Percentiles rank a stretch among this genome's conserved stretches.
Evolutionary conservation across 2,113 vertebrate genomes (phyloP).

Genomic region (Bos taurus): DNA sequence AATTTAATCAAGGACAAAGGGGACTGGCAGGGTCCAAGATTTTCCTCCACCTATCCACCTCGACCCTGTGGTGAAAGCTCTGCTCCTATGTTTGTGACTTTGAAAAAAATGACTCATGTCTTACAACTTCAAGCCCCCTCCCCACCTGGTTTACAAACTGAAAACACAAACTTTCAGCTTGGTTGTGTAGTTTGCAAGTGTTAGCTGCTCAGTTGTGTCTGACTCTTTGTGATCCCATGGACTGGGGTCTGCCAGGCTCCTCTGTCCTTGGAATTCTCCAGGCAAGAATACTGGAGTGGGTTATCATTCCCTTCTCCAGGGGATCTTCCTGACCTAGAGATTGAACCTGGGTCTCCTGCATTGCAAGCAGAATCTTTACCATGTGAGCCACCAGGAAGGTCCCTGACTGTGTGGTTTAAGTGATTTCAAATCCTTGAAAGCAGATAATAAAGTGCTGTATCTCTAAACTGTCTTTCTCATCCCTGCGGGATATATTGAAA

Average conservation of each 20-base stretch:
- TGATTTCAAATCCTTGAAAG: background rate
- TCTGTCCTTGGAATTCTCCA: background rate
- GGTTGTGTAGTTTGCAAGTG: background rate
- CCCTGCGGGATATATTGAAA: background rate
- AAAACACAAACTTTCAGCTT: background rate
- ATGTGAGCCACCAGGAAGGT: background rate
- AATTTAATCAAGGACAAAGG: background rate
- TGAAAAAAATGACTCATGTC: background rate
- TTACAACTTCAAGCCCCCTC: background rate
- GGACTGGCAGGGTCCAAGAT: background rate
- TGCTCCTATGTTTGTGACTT: background rate
- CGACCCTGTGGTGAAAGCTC: background rate
- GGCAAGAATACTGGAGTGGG: background rate
- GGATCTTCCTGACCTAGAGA: background rate
- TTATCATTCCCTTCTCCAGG: background rate
- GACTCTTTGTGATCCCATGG: background rate
- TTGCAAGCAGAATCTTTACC: background rate
- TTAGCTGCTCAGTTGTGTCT: background rate
- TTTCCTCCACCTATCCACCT: too few species aligned
- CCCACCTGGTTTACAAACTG: background rate
- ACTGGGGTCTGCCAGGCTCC: background rate
- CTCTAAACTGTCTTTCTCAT: background rate
- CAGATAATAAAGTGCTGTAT: background rate
- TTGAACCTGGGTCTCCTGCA: background rate
- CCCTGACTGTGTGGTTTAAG: background rate